Percentiles rank a stretch among this genome's conserved stretches.
Conservation (phyloP, 2,888 invertebrate genomes). For the Dinocampus coccinellae region DNA sequence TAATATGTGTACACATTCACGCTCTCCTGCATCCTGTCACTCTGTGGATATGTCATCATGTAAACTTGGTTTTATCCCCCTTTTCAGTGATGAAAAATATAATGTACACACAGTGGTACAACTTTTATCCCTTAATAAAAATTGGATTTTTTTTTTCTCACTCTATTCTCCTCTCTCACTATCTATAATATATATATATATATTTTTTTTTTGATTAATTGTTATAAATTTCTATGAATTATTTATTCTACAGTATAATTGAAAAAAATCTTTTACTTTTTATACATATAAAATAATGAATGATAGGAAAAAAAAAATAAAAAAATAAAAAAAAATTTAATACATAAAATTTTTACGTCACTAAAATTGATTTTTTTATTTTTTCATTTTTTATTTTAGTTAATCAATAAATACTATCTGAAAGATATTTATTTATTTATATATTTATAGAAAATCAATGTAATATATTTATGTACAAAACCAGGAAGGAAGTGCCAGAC, state of each 20-base stretch:
- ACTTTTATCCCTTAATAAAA: slow-evolving; percentile 6
- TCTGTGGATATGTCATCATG: slow-evolving; percentile 53
- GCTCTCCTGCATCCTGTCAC: slow-evolving; percentile 59
- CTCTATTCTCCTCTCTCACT: background rate
- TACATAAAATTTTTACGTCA: slow-evolving; percentile 37
- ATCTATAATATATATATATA: background rate
- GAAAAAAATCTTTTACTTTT: slow-evolving; percentile 3
- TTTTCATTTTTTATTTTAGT: slow-evolving; percentile 4
- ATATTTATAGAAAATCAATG: background rate
- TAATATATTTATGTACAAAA: slow-evolving; percentile 14
- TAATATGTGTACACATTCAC: slow-evolving; percentile 49
- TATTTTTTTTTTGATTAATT: background rate
- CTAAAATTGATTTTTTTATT: slow-evolving; percentile 31
- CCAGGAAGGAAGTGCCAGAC: slow-evolving; percentile 47
- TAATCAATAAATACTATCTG: too few species aligned
- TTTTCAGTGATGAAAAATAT: slow-evolving; percentile 20
- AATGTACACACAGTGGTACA: slow-evolving; percentile 5
- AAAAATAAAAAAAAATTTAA: slow-evolving; percentile 8
- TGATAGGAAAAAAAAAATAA: background rate
- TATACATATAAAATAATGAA: background rate
- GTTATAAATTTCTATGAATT: slow-evolving; percentile 27
- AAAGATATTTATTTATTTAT: background rate
- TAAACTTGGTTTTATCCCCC: slow-evolving; percentile 46
- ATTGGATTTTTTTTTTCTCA: slow-evolving; percentile 23
- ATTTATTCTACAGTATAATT: slow-evolving; percentile 13